A percentile compares a stretch with the other conserved stretches of the same genome.
Evolutionary conservation across 2,888 invertebrate genomes (phyloP).

Genomic region (Ornithoptera alexandrae): DNA sequence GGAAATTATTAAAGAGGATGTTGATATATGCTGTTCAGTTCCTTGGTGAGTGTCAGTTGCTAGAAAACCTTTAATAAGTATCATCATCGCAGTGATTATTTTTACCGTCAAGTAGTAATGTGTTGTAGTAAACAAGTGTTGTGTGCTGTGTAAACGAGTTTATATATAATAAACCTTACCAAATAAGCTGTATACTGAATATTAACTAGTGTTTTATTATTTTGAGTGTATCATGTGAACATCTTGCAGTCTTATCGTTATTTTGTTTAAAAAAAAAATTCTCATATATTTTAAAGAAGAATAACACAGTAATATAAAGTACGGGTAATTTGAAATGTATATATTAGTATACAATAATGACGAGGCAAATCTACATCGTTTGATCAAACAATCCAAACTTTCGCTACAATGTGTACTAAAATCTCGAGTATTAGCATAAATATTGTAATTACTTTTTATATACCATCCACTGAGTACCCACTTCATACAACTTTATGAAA

Average conservation of each 20-base stretch:
- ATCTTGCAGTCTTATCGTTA: background rate
- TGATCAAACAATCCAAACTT: conserved; percentile 6
- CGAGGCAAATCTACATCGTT: background rate
- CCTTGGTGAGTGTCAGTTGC: background rate
- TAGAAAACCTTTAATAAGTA: background rate
- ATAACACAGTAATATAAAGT: background rate
- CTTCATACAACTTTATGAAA: conserved; percentile 8
- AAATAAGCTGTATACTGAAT: too few species aligned
- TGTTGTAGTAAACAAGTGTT: too few species aligned
- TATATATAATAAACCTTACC: too few species aligned
- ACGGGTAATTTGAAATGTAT: background rate
- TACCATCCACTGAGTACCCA: background rate
- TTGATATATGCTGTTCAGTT: background rate
- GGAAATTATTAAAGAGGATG: background rate
- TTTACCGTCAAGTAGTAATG: too few species aligned
- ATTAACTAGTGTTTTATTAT: too few species aligned
- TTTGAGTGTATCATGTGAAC: too few species aligned
- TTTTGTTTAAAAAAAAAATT: background rate
- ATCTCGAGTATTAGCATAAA: conserved; percentile 1
- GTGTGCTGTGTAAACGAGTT: too few species aligned
- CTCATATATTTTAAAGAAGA: background rate
- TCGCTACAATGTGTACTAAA: conserved; percentile 10
- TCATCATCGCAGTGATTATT: too few species aligned
- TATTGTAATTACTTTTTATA: conserved; percentile 12
- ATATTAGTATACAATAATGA: background rate